A percentile compares a stretch with the other conserved stretches of the same genome.
Evolutionary conservation across 2,797 vertebrate genomes (phyloP).

Genomic region (Toxotes lorentzi): DNA sequence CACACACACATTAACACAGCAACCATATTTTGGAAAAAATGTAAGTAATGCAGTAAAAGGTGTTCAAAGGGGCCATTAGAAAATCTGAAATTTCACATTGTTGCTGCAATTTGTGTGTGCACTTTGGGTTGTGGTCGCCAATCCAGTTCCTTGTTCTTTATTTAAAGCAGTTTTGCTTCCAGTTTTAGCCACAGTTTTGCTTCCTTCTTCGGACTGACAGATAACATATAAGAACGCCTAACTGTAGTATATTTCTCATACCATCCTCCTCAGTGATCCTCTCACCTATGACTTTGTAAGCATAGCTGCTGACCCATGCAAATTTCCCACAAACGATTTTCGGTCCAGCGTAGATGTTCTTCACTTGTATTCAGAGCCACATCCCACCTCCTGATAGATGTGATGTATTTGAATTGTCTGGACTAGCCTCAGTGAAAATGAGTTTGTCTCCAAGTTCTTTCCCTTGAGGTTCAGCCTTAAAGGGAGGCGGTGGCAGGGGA

Average conservation of each 20-base stretch:
- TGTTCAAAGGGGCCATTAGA: neutral
- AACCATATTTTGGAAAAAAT: neutral
- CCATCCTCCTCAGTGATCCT: neutral
- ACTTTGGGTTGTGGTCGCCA: slow-evolving; percentile 9
- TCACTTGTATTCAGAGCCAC: neutral
- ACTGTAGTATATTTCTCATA: neutral
- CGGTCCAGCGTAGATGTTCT: neutral
- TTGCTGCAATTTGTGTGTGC: neutral
- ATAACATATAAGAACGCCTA: neutral
- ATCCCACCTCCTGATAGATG: slow-evolving; percentile 30
- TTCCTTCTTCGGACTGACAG: neutral
- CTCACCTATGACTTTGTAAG: neutral
- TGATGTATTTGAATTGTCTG: slow-evolving; percentile 37
- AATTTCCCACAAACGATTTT: neutral
- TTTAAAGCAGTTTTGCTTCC: slow-evolving; percentile 3
- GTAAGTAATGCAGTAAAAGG: neutral
- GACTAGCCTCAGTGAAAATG: slow-evolving; percentile 71
- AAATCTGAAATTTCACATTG: neutral
- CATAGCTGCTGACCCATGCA: neutral
- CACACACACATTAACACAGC: neutral
- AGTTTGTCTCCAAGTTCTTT: slow-evolving; percentile 56
- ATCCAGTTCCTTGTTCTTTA: neutral
- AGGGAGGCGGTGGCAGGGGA: slow-evolving; percentile 56
- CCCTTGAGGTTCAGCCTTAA: slow-evolving; percentile 67
- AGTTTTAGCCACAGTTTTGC: slow-evolving; percentile 23